Percentiles rank a stretch among this genome's conserved stretches.
phyloP scores from a whole-genome alignment of 2,797 vertebrate species.

The Spatula versicolor region DNA sequence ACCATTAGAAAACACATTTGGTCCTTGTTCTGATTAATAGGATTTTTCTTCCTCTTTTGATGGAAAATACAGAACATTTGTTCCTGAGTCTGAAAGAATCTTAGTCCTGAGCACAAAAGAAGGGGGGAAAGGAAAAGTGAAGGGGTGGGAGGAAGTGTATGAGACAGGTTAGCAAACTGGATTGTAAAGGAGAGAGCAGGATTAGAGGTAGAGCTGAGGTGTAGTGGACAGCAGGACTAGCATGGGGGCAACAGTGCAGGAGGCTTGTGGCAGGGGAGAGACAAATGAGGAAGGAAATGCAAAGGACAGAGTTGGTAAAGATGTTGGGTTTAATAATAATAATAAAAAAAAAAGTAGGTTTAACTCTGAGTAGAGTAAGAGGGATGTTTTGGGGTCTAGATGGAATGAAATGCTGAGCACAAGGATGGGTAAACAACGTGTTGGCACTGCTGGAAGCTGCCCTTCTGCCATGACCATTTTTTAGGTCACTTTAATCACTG shows the following conservation, averaged over 20 bases:
- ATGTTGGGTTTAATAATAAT: background rate
- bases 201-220: background rate
- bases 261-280: background rate
- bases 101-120: background rate
- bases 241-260: background rate
- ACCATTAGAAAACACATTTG: background rate
- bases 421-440: background rate
- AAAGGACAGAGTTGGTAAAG: background rate
- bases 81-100: background rate
- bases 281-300: background rate
- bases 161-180: background rate
- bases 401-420: background rate
- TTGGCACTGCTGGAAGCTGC: background rate
- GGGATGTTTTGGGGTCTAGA: background rate
- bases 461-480: background rate
- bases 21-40: background rate
- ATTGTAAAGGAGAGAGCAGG: background rate
- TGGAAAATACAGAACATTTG: background rate
- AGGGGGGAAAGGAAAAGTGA: background rate
- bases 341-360: background rate
- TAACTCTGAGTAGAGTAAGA: background rate
- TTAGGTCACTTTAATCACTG: constrained; percentile 5
- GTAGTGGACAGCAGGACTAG: background rate
- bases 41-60: background rate
- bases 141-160: background rate